Evolutionary conservation across 2,113 vertebrate species (phyloP).

Genomic region (Stictonetta naevosa): DNA sequence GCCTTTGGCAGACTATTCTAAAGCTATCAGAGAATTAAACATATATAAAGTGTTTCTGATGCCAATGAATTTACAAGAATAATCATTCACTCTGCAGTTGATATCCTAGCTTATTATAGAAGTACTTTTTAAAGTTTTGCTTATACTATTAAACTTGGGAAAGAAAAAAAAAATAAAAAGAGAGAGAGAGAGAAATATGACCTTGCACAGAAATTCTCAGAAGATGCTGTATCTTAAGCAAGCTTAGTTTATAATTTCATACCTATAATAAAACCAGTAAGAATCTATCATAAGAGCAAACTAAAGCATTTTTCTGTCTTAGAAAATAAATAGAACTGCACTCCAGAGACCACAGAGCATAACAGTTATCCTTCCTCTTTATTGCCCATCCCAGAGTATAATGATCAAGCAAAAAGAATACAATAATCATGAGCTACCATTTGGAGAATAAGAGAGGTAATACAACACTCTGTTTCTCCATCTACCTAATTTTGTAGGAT

Average conservation of each 20-base stretch:
- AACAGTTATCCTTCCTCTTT: conserved; percentile 23
- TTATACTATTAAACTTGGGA: background rate
- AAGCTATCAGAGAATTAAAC: background rate
- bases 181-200: background rate
- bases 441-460: conserved; percentile 20
- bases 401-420: background rate
- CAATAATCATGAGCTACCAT: background rate
- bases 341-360: background rate
- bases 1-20: background rate
- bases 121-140: background rate
- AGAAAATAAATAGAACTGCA: background rate
- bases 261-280: conserved; percentile 8
- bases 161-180: background rate
- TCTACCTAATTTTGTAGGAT: background rate
- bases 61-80: background rate
- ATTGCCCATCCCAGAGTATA: background rate
- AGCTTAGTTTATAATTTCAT: background rate
- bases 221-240: background rate
- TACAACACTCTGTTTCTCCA: background rate
- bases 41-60: background rate
- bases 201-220: background rate
- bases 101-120: background rate
- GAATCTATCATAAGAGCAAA: background rate
- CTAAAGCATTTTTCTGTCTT: background rate
- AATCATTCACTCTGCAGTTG: background rate